Evolutionary conservation across 2,113 vertebrate species (phyloP), one percentile per base, ranked within the genome.

Genomic region (Hemicordylus capensis): DNA sequence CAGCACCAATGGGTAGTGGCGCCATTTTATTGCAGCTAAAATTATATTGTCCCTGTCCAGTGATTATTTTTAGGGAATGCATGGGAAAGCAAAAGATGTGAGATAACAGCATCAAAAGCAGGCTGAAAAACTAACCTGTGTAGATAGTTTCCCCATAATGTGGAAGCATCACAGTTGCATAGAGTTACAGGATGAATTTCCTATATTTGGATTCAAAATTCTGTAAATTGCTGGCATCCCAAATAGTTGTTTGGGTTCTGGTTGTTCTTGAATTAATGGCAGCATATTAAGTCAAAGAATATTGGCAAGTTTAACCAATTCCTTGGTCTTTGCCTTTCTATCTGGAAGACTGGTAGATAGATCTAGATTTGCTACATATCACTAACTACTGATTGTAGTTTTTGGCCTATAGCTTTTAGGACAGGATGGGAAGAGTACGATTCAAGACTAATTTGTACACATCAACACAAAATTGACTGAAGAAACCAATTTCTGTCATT

Each of bases 1-100:
- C 2, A 0, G 10, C 79, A 75, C 82, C 70, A 51, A 66, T 67
- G 70, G 84, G 42, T 1, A 9, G 42, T 89, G 20, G 22, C 59
- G 91, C 74, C 70, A 42, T 82, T 90, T 93, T 91, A 85, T 82
- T 86, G 81, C 80, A 83, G 80, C 64, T 91, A 59, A 79, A 87
- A 31, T 85, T 84, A 74, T 31, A 58, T 64, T 79, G 11, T 81
- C 31, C 87, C 9, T 64, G 70, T 34, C 54, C 48, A 19, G n/a
- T 2, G 6, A 1, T 51, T 72, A 34, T 88, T 80, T 79, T 72
- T 67, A 76, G 5, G 0, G 3, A 9, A 39, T n/a, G 56, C 31
- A 3, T 5, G 56, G 54, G 10, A 58, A 59, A 26, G 20, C 39
- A 24, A 31, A n/a, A 76, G n/a, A 51, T 58, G 28, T 64, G 15